Conservation (phyloP, 2,113 vertebrate genomes). For the Xiphias gladius region DNA sequence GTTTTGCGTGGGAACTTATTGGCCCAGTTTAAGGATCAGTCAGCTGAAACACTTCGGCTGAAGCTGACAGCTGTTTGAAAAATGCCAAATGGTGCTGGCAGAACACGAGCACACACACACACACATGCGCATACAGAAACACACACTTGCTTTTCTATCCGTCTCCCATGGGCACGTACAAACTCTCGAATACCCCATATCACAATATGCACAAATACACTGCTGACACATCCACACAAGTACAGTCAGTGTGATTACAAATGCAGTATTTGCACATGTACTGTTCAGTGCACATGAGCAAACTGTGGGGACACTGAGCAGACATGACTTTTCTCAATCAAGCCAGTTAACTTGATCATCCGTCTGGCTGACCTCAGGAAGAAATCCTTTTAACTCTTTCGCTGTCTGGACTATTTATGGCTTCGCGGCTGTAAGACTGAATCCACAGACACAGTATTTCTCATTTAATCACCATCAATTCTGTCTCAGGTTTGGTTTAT, state of each 20-base stretch:
- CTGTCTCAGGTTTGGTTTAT: neutral
- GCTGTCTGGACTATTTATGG: constrained; percentile 6
- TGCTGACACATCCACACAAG: neutral
- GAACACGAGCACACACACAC: constrained; percentile 6
- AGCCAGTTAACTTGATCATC: constrained; percentile 63
- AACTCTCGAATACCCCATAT: neutral
- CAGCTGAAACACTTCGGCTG: constrained; percentile 72
- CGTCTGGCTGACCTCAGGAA: constrained; percentile 45
- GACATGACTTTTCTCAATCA: constrained; percentile 66
- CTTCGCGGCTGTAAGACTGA: neutral
- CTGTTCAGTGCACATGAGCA: constrained; percentile 37
- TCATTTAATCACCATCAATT: neutral
- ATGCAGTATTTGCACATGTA: constrained; percentile 13
- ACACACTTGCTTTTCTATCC: neutral
- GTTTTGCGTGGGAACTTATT: constrained; percentile 68
- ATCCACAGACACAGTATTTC: neutral
- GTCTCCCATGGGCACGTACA: neutral
- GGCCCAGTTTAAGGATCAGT: constrained; percentile 76
- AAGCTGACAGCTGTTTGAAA: constrained; percentile 75
- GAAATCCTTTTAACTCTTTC: constrained; percentile 52
- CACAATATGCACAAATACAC: constrained; percentile 5
- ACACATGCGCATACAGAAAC: constrained; percentile 3
- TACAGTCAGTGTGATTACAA: constrained; percentile 13
- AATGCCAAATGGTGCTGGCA: constrained; percentile 63
- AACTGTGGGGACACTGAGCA: constrained; percentile 48